Percentiles rank a stretch among this genome's conserved stretches.
Conservation (phyloP, 1,140 invertebrate species). For the Phymorhynchus buccinoides region DNA sequence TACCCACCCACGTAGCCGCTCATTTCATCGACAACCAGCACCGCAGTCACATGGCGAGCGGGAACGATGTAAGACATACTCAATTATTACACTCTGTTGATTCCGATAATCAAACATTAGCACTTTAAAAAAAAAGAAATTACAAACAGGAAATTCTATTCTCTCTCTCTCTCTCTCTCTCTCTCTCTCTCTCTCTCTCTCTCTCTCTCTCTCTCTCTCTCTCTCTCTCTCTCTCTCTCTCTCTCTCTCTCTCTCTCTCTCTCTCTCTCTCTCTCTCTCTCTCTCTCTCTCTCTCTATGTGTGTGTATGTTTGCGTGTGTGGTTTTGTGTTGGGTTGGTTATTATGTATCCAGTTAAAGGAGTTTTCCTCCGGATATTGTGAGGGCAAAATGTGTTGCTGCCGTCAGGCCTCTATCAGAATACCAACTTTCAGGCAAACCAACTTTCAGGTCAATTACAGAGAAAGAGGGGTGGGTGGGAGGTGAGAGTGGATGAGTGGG, state of each 20-base stretch:
- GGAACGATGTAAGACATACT: too few relatives aligned
- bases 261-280: neutral
- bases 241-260: neutral
- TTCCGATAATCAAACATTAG: neutral
- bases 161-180: neutral
- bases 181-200: neutral
- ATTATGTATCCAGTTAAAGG: too few relatives aligned
- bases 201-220: neutral
- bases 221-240: constrained; percentile 9
- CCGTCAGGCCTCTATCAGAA: too few relatives aligned
- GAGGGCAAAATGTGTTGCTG: too few relatives aligned
- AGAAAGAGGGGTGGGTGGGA: too few relatives aligned
- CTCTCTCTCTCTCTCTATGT: neutral
- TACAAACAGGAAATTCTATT: neutral
- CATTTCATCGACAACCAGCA: constrained; percentile 82
- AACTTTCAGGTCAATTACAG: too few relatives aligned
- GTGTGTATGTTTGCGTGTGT: too few relatives aligned
- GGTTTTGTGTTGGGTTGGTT: too few relatives aligned
- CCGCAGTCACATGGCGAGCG: constrained; percentile 61
- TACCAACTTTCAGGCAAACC: too few relatives aligned
- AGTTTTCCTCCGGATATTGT: too few relatives aligned
- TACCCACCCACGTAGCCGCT: constrained; percentile 92
- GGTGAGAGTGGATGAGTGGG: too few relatives aligned
- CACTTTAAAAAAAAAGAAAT: neutral
- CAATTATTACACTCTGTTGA: neutral